A percentile compares a stretch with the other conserved stretches of the same genome.
These are phyloP conservation scores for Melieria omissa DNA, from an alignment of 2,888 invertebrate species.

Conservation along the genomic window DNA sequence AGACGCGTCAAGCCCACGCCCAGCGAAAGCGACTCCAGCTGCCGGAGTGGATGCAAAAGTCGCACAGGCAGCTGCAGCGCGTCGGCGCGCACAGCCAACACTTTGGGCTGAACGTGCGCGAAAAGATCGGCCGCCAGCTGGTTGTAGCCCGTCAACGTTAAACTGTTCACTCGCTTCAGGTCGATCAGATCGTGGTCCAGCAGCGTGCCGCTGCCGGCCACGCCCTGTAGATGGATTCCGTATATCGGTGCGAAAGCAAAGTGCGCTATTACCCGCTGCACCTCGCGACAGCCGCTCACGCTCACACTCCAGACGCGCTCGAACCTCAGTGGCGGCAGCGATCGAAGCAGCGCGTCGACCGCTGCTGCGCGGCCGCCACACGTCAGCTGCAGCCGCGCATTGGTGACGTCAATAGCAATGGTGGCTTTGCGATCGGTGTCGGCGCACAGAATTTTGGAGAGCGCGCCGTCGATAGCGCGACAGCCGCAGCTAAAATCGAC, in stretches of 20 bases:
- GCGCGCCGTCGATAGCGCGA: no score
- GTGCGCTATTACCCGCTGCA: no score
- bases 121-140: slow-evolving; percentile 3
- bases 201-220: neutral
- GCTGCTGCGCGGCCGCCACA: neutral
- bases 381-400: neutral
- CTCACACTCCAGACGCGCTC: no score
- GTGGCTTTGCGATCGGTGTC: no score
- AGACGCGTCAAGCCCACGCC: neutral
- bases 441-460: no score
- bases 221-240: neutral
- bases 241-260: no score
- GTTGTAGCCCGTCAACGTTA: slow-evolving; percentile 11
- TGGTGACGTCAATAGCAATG: no score
- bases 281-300: no score
- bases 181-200: neutral
- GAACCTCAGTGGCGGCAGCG: neutral
- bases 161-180: neutral
- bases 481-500: no score
- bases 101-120: neutral
- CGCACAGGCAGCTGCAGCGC: neutral
- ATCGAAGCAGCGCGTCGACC: neutral
- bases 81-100: neutral
- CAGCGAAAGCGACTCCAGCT: slow-evolving; percentile 14
- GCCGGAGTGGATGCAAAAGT: neutral